phyloP scores from a whole-genome alignment of 1,140 invertebrate species.

The Listronotus bonariensis region DNA sequence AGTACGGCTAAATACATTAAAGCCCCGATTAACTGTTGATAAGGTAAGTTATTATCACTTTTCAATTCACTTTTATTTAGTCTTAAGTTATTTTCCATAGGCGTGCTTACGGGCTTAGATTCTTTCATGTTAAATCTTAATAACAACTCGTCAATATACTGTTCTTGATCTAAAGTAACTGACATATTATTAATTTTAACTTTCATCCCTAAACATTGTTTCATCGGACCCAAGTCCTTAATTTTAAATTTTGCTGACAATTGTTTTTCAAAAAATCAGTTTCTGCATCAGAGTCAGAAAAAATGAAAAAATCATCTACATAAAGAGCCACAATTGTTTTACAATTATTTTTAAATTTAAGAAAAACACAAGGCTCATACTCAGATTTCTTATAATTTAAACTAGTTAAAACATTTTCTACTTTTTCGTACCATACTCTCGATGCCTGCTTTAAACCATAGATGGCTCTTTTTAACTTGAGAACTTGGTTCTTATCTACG shows the following conservation, averaged over 20 bases:
- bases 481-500: constrained; percentile 47
- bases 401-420: constrained; percentile 39
- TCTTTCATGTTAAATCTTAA: background rate
- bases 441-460: constrained; percentile 52
- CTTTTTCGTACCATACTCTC: constrained; percentile 45
- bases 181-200: constrained; percentile 28
- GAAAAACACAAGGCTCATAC: constrained; percentile 50
- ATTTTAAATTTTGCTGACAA: constrained; percentile 42
- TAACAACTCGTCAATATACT: no score
- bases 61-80: background rate
- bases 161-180: no score
- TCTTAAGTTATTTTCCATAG: constrained; percentile 24
- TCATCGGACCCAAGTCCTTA: constrained; percentile 42
- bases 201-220: constrained; percentile 45
- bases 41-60: constrained; percentile 34
- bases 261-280: constrained; percentile 28
- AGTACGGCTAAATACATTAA: constrained; percentile 56
- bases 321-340: constrained; percentile 42
- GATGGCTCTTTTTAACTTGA: constrained; percentile 47
- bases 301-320: constrained; percentile 25
- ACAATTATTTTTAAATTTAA: constrained; percentile 28
- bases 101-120: constrained; percentile 22
- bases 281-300: constrained; percentile 29
- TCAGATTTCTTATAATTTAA: constrained; percentile 47
- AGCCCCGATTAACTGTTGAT: constrained; percentile 54